phyloP scores from a whole-genome alignment of 2,888 invertebrate genomes.

The Oligia latruncula region DNA sequence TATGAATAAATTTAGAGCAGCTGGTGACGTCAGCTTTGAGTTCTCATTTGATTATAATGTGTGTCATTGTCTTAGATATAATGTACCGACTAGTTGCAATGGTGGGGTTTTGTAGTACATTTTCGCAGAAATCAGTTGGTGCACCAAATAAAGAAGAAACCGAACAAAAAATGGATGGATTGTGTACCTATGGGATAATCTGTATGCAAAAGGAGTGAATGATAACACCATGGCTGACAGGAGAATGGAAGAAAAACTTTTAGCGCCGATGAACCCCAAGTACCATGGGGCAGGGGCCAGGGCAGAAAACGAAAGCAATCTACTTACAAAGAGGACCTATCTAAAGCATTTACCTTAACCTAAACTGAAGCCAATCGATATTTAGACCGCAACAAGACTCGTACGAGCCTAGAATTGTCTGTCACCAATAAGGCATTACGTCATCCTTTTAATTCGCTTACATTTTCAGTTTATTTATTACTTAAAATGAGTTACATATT shows the following conservation, averaged over 20 bases:
- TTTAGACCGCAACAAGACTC: conserved; percentile 8
- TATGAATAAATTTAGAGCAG: conserved; percentile 51
- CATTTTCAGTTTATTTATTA: conserved; percentile 6
- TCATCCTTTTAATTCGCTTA: conserved; percentile 7
- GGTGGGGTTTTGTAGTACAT: conserved; percentile 1
- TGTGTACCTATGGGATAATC: background rate
- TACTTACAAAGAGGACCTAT: background rate
- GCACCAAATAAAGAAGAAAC: background rate
- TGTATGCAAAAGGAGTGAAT: background rate
- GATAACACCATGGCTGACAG: background rate
- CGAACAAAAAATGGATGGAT: background rate
- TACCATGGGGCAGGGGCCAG: too few species aligned
- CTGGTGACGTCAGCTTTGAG: conserved; percentile 31
- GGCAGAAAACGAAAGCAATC: background rate
- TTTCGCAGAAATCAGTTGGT: background rate
- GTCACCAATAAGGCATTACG: conserved; percentile 21
- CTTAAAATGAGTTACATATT: conserved; percentile 10
- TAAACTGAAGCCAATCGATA: conserved; percentile 28
- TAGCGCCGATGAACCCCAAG: background rate
- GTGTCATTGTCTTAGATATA: conserved; percentile 33
- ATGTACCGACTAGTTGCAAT: background rate
- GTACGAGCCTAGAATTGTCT: conserved; percentile 17
- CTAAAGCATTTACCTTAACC: background rate
- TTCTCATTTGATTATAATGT: conserved; percentile 35
- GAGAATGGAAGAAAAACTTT: too few species aligned